phyloP scores from a whole-genome alignment of 2,888 invertebrate genomes.

The Pemphredon lugubris region DNA sequence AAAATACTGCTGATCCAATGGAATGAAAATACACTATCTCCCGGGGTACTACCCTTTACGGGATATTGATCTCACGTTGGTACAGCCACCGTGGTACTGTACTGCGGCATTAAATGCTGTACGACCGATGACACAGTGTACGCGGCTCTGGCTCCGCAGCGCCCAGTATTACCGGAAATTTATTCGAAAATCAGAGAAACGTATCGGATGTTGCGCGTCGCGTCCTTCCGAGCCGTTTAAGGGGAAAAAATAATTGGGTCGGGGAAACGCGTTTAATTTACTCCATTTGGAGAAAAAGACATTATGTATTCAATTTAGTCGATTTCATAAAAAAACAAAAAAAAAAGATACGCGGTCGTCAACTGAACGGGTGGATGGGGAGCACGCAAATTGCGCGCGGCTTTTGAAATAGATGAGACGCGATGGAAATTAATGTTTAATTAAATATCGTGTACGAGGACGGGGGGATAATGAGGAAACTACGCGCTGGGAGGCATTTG shows the following conservation, averaged over 20 bases:
- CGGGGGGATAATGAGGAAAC: neutral
- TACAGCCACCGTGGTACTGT: conserved; percentile 21
- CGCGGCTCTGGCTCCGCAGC: conserved; percentile 6
- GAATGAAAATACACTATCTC: conserved; percentile 59
- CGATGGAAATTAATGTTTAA: too few species aligned
- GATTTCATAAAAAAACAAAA: neutral
- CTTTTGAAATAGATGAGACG: too few species aligned
- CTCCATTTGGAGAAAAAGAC: too few species aligned
- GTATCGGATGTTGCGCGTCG: conserved; percentile 1
- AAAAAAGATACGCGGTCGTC: neutral
- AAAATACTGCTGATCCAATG: conserved; percentile 60
- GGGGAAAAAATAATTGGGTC: neutral
- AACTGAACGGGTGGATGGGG: too few species aligned
- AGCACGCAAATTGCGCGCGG: too few species aligned
- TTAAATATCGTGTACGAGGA: neutral
- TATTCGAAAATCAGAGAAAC: conserved; percentile 16
- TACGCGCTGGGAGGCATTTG: neutral
- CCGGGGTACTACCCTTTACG: conserved; percentile 48
- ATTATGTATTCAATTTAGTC: too few species aligned
- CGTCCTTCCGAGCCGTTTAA: neutral
- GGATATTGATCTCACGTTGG: conserved; percentile 56
- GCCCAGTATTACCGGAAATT: conserved; percentile 42
- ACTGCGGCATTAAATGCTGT: conserved; percentile 45
- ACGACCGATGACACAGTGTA: conserved; percentile 27
- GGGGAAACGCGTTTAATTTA: neutral